Evolutionary conservation across 2,888 invertebrate species (phyloP), one percentile per base, ranked within the genome.

Genomic region (Laspeyria flexula): DNA sequence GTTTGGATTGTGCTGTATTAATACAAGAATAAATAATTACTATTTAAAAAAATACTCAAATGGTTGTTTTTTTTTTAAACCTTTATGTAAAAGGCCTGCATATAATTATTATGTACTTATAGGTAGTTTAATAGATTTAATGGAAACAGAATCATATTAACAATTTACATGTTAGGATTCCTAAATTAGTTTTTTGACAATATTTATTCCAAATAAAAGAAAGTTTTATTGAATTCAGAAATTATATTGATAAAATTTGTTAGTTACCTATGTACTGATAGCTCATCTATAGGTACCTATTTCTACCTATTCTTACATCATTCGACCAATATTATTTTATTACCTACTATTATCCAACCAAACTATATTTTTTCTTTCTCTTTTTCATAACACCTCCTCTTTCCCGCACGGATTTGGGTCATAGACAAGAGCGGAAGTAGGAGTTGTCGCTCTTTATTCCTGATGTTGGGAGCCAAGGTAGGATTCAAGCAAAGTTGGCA

Each of bases 361-460:
- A 18, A 29, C 25, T 12, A 23, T 23, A 4, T 43, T 25, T 16
- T 25, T 7, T 16, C 25, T 40, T 15, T 31, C 29, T 30, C 25
- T 51, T 37, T 43, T 13, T 31, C 18, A n/a, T 16, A 15, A 11
- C 5, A 23, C 10, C 30, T 10, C 37, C 37, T 25, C 29, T 30
- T 42, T 30, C 21, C 18, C n/a, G 13, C 40, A 13, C 21, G 21
- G 15, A 23, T 39, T 39, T 21, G 18, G 6, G 10, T 34, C 47
- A 47, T 48, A 48, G 42, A 48, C 27, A 25, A 48, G 34, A 48
- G n/a, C 48, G 48, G 48, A 48, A 48, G 16, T 48, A 43, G 42
- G 23, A 40, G 25, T 13, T n/a, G 13, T 11, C 10, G 25, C 18
- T 33, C n/a, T 27, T 27, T 27, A n/a, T n/a, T n/a, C n/a, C n/a